Evolutionary conservation across 2,797 vertebrate species (phyloP).

Genomic region (Coreius guichenoti): DNA sequence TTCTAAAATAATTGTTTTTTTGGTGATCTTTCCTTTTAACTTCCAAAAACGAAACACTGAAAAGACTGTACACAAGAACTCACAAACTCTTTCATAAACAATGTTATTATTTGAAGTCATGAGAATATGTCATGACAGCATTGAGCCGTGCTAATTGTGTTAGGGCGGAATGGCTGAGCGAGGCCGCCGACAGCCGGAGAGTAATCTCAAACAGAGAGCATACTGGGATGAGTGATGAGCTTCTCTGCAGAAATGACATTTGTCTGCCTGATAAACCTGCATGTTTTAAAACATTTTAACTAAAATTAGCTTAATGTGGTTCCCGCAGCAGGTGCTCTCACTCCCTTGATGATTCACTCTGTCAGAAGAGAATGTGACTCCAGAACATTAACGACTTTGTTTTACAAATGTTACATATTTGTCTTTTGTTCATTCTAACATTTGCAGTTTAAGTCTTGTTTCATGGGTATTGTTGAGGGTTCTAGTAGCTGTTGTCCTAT

Average conservation of each 20-base stretch:
- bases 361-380: conserved; percentile 16
- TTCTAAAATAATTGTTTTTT: neutral
- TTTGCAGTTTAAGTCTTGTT: conserved; percentile 15
- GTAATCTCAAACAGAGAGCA: conserved; percentile 50
- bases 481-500: neutral
- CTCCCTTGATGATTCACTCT: conserved; percentile 37
- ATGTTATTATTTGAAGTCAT: conserved; percentile 40
- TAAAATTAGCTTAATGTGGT: conserved; percentile 55
- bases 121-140: conserved; percentile 55
- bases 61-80: neutral
- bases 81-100: conserved; percentile 29
- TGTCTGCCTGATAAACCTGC: conserved; percentile 44
- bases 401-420: conserved; percentile 44
- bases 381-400: conserved; percentile 41
- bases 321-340: conserved; percentile 45
- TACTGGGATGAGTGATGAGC: conserved; percentile 61
- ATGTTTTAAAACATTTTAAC: conserved; percentile 56
- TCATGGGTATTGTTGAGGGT: neutral
- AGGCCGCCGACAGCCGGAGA: conserved; percentile 45
- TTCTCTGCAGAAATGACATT: conserved; percentile 49
- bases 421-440: conserved; percentile 16
- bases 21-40: neutral
- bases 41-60: neutral
- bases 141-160: conserved; percentile 57
- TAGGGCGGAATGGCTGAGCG: conserved; percentile 51